Percentiles rank a stretch among this genome's conserved stretches.
Conservation (phyloP, 2,113 vertebrate species). For the Pyxicephalus adspersus region DNA sequence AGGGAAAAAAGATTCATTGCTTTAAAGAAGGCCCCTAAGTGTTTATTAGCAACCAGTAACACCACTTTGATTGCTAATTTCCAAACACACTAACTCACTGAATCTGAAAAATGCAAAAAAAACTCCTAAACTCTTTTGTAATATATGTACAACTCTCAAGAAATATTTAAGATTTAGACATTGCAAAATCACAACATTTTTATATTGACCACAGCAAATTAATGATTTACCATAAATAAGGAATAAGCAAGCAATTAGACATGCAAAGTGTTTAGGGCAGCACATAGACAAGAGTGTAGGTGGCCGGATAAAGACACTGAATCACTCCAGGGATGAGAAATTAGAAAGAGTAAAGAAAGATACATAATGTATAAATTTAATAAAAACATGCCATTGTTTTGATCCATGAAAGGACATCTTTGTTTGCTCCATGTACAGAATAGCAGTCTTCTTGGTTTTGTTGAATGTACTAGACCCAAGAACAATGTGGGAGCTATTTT, state of each 20-base stretch:
- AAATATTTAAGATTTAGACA: not conserved
- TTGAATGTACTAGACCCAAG: not conserved
- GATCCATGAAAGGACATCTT: not conserved
- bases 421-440: not conserved
- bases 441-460: not conserved
- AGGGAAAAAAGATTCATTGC: no score
- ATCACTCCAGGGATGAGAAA: not conserved
- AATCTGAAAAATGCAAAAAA: no score
- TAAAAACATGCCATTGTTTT: slow-evolving; percentile 11
- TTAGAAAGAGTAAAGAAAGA: not conserved
- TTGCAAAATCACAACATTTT: not conserved
- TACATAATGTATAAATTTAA: not conserved
- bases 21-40: no score
- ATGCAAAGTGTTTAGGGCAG: not conserved
- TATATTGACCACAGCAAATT: slow-evolving; percentile 1
- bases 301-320: slow-evolving; percentile 17
- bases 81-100: no score
- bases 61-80: no score
- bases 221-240: not conserved
- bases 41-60: no score
- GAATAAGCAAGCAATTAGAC: slow-evolving; percentile 6
- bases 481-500: not conserved
- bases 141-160: not conserved
- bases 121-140: no score
- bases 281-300: not conserved